A percentile compares a stretch with the other conserved stretches of the same genome.
These are phyloP conservation scores for Actenoides lindsayi DNA, from an alignment of 2,113 vertebrate genomes.

Conservation along the genomic window DNA sequence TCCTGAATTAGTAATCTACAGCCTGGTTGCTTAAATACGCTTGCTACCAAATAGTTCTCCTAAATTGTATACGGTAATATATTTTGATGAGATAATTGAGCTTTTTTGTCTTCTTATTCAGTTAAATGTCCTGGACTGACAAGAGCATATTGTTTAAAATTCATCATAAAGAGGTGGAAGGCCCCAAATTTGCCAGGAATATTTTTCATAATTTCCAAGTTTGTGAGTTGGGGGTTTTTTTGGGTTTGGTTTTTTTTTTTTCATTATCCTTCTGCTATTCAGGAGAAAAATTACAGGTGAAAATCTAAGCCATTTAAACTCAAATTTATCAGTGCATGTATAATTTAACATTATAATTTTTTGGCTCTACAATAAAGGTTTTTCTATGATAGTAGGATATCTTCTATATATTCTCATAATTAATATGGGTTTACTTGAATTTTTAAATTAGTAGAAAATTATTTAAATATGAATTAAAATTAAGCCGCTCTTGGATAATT, in stretches of 20 bases:
- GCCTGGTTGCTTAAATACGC: background rate
- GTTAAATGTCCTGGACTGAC: background rate
- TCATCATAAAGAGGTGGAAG: background rate
- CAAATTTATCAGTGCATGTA: background rate
- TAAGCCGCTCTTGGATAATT: background rate
- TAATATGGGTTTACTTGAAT: background rate
- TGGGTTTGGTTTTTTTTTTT: background rate
- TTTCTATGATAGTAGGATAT: background rate
- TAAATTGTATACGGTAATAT: background rate
- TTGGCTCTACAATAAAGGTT: background rate
- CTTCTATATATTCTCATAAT: background rate
- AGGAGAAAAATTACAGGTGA: conserved; percentile 4
- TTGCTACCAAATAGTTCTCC: background rate
- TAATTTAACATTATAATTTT: conserved; percentile 4
- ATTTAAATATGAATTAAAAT: background rate
- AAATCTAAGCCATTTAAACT: conserved; percentile 20
- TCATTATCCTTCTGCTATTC: background rate
- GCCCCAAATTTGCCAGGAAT: background rate
- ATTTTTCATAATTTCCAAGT: background rate
- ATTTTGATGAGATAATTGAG: conserved; percentile 6
- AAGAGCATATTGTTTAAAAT: background rate
- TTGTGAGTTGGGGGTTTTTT: background rate
- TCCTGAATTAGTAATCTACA: conserved; percentile 53
- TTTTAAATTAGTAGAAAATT: background rate
- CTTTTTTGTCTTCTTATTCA: background rate